Percentiles rank a stretch among this genome's conserved stretches.
These are phyloP conservation scores for Microtus agrestis DNA, from an alignment of 2,797 vertebrate genomes.

Conservation along the genomic window DNA sequence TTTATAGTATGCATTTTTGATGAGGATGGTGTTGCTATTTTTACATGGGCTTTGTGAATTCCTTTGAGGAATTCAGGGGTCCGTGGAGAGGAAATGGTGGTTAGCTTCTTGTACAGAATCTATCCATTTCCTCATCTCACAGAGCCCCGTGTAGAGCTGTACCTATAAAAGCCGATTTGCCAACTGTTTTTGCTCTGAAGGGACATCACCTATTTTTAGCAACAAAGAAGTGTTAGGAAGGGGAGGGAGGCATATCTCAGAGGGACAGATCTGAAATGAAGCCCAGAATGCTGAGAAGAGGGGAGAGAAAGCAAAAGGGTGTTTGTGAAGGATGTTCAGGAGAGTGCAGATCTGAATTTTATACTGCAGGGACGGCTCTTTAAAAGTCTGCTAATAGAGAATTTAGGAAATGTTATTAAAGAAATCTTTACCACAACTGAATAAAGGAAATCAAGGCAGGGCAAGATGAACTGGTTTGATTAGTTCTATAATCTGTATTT, in stretches of 20 bases:
- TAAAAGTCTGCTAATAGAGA: constrained; percentile 57
- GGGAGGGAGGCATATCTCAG: constrained; percentile 80
- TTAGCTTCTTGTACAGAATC: constrained; percentile 57
- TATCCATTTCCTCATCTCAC: constrained; percentile 10
- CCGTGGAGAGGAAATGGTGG: constrained; percentile 7
- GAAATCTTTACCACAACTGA: constrained; percentile 33
- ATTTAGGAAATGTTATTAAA: constrained; percentile 53
- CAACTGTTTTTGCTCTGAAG: constrained; percentile 82
- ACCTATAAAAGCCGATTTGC: constrained; percentile 79
- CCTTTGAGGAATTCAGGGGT: constrained; percentile 72
- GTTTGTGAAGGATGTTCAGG: constrained; percentile 44
- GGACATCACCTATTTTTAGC: constrained; percentile 83
- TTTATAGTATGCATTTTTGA: constrained; percentile 72
- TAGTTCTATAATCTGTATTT: constrained; percentile 18
- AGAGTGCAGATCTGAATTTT: not conserved
- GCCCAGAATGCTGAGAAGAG: constrained; percentile 78
- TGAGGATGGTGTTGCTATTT: constrained; percentile 68
- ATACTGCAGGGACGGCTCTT: not conserved
- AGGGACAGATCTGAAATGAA: constrained; percentile 82
- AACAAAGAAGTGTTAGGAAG: constrained; percentile 83
- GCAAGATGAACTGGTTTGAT: constrained; percentile 48
- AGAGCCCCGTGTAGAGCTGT: constrained; percentile 64
- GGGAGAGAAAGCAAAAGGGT: constrained; percentile 37
- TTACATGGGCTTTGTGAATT: constrained; percentile 74
- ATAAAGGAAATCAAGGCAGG: constrained; percentile 54